A percentile compares a stretch with the other conserved stretches of the same genome.
Evolutionary conservation across 2,113 vertebrate genomes (phyloP).

Genomic region (Myxocyprinus asiaticus): DNA sequence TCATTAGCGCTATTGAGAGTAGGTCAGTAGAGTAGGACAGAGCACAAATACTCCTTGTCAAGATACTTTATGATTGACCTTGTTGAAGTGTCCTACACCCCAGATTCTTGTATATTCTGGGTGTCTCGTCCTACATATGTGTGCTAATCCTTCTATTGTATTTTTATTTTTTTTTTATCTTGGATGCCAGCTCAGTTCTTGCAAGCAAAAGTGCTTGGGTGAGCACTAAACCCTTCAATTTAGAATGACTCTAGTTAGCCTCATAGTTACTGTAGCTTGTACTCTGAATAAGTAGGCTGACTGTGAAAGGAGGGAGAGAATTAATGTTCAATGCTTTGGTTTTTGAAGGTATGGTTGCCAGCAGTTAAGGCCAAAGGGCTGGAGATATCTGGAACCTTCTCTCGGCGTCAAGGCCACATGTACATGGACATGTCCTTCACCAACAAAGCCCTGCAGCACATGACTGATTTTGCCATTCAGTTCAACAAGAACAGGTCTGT

Average conservation of each 20-base stretch:
- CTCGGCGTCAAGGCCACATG: conserved; percentile 95
- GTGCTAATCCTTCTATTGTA: too few species aligned
- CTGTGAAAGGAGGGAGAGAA: neutral
- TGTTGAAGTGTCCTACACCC: neutral
- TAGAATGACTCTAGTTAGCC: conserved; percentile 5
- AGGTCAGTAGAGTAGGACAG: conserved; percentile 23
- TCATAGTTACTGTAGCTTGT: neutral
- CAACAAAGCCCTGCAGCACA: conserved; percentile 98
- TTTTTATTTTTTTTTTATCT: neutral
- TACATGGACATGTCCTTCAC: conserved; percentile 99
- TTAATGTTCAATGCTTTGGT: neutral
- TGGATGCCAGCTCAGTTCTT: conserved; percentile 15
- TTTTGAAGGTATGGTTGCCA: conserved; percentile 90
- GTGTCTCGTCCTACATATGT: too few species aligned
- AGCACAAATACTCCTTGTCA: neutral
- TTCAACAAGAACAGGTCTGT: conserved; percentile 98
- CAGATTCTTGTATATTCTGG: neutral
- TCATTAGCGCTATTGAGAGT: conserved; percentile 20
- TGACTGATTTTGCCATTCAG: conserved; percentile 97
- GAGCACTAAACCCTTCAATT: conserved; percentile 10
- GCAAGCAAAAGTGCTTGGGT: conserved; percentile 2
- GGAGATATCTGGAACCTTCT: conserved; percentile 95
- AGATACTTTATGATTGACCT: neutral
- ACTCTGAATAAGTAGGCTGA: neutral
- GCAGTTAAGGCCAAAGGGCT: conserved; percentile 97